Evolutionary conservation across 1,140 invertebrate species (phyloP).

Genomic region (Tyrophagus putrescentiae): DNA sequence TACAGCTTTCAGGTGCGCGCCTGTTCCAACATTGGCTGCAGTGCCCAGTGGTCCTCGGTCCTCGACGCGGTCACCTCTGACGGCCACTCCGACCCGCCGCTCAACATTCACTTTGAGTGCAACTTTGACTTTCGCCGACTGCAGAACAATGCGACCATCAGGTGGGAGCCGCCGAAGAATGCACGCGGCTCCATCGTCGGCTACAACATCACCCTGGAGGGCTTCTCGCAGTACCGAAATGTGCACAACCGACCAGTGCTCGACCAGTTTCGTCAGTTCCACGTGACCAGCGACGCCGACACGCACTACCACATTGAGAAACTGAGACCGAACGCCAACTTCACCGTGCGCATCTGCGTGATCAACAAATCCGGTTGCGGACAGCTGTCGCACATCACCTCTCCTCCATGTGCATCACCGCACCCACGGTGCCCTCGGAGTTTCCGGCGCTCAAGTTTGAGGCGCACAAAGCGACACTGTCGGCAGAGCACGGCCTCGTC

Average conservation of each 20-base stretch:
- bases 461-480: too few relatives aligned
- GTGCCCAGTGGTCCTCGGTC: conserved; percentile 26
- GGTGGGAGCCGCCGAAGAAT: conserved; percentile 28
- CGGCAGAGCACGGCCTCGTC: too few relatives aligned
- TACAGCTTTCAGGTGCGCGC: conserved; percentile 29
- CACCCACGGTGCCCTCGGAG: conserved; percentile 20
- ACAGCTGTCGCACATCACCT: conserved; percentile 8
- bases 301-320: conserved; percentile 23
- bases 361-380: conserved; percentile 27
- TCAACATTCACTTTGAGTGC: conserved; percentile 26
- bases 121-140: conserved; percentile 21
- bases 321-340: conserved; percentile 31
- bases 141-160: conserved; percentile 25
- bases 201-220: conserved; percentile 27
- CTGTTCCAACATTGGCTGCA: conserved; percentile 28
- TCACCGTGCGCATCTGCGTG: conserved; percentile 27
- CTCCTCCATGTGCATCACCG: conserved; percentile 22
- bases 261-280: conserved; percentile 23
- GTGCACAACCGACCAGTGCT: conserved; percentile 19
- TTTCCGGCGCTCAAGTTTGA: too few relatives aligned
- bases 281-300: conserved; percentile 21
- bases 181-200: conserved; percentile 26
- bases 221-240: conserved; percentile 21
- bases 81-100: conserved; percentile 27
- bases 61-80: conserved; percentile 27